Percentiles rank a stretch among this genome's conserved stretches.
Evolutionary conservation across 2,797 vertebrate species (phyloP).

Genomic region (Labroides dimidiatus): DNA sequence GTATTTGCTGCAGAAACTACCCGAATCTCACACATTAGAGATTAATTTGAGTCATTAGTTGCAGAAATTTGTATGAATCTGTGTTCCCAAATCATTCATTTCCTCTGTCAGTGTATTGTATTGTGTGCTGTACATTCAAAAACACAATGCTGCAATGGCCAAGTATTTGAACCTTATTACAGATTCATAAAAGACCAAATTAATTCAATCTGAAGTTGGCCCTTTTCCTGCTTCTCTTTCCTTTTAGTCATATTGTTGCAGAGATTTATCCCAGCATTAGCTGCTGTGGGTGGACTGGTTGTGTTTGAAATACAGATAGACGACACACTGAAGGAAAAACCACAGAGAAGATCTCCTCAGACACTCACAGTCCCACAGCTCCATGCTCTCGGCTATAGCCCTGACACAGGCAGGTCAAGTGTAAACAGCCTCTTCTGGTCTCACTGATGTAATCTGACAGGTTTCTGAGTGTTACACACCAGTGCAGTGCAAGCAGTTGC

Average conservation of each 20-base stretch:
- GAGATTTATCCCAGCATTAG: neutral
- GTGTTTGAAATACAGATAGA: no score
- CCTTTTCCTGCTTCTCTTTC: neutral
- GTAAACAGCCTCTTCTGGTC: no score
- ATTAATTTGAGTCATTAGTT: neutral
- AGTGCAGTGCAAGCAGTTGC: neutral
- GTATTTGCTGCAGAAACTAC: neutral
- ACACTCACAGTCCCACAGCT: no score
- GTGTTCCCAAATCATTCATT: neutral
- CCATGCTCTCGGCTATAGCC: no score
- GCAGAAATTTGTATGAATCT: neutral
- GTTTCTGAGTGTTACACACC: no score
- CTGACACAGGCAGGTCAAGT: no score
- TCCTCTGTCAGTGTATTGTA: neutral
- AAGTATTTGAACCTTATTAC: neutral
- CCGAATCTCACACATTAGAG: neutral
- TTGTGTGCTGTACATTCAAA: neutral
- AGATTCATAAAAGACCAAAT: no score
- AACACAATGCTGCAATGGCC: neutral
- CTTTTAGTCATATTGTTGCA: slow-evolving; percentile 11
- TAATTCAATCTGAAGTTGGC: slow-evolving; percentile 11
- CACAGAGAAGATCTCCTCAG: neutral
- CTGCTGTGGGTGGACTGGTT: no score
- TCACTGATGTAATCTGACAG: no score
- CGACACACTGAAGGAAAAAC: no score